Conservation (phyloP, 2,888 invertebrate species). For the Theretra japonica region DNA sequence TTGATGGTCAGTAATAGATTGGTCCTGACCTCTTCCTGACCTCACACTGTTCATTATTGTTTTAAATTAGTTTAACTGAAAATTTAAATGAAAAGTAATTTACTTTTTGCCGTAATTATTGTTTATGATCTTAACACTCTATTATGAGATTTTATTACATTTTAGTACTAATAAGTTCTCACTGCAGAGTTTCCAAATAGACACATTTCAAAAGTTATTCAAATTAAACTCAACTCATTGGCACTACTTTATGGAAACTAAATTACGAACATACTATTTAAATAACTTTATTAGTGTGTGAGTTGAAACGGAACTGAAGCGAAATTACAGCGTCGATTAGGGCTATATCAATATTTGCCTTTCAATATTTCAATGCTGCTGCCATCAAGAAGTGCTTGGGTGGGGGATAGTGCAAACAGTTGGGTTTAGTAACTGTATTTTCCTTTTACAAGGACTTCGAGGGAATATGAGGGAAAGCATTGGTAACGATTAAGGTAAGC, state of each 20-base stretch:
- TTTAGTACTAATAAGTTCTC: too few species aligned
- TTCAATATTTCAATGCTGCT: slow-evolving; percentile 21
- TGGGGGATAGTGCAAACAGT: slow-evolving; percentile 17
- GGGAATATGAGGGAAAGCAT: background rate
- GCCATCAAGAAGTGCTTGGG: background rate
- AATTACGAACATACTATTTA: background rate
- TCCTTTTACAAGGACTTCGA: background rate
- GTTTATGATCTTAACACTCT: too few species aligned
- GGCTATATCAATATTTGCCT: slow-evolving; percentile 15
- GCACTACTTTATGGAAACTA: background rate
- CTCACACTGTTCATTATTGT: too few species aligned
- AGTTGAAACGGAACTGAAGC: background rate
- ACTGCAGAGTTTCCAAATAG: too few species aligned
- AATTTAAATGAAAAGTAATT: too few species aligned
- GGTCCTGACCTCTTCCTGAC: too few species aligned
- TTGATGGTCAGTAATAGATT: too few species aligned
- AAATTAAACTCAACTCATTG: background rate
- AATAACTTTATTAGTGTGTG: background rate
- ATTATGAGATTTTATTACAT: too few species aligned
- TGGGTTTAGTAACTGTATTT: background rate
- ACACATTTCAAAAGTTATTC: background rate
- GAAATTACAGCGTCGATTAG: slow-evolving; percentile 21
- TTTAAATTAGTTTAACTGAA: too few species aligned
- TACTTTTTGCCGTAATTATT: too few species aligned
- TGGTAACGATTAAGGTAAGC: background rate